phyloP scores from a whole-genome alignment of 2,888 invertebrate genomes.

The Drosophila anomelani region DNA sequence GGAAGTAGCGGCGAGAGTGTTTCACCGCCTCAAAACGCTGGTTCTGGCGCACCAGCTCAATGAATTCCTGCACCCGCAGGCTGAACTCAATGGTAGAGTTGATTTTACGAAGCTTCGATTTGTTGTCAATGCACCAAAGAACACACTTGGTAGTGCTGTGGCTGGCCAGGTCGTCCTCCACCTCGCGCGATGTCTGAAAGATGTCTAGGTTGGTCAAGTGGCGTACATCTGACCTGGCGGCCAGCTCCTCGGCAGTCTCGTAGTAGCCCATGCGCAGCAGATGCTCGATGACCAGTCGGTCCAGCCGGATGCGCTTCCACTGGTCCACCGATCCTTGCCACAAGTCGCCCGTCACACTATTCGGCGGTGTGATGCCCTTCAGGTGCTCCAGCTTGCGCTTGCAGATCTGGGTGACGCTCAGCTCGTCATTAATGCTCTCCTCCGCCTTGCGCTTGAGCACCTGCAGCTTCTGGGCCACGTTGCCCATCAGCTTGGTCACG shows the following conservation, averaged over 20 bases:
- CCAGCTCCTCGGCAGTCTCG: slow-evolving; percentile 95
- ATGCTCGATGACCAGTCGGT: slow-evolving; percentile 98
- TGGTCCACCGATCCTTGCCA: slow-evolving; percentile 83
- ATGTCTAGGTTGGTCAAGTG: slow-evolving; percentile 97
- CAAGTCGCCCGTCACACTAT: slow-evolving; percentile 75
- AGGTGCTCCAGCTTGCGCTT: slow-evolving; percentile 97
- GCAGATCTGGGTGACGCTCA: slow-evolving; percentile 95
- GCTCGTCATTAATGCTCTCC: slow-evolving; percentile 96
- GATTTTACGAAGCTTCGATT: slow-evolving; percentile 96
- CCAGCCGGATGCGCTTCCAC: slow-evolving; percentile 86
- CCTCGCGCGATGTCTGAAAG: slow-evolving; percentile 92
- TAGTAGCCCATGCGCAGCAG: slow-evolving; percentile 97
- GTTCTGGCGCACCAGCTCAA: slow-evolving; percentile 95
- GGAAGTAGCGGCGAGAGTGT: slow-evolving; percentile 97
- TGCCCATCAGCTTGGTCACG: slow-evolving; percentile 92
- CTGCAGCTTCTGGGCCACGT: slow-evolving; percentile 95
- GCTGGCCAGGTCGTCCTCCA: slow-evolving; percentile 93
- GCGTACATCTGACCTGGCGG: slow-evolving; percentile 91
- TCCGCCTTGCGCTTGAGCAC: slow-evolving; percentile 97
- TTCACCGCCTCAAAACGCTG: slow-evolving; percentile 95
- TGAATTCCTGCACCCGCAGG: slow-evolving; percentile 93
- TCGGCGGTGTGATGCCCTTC: slow-evolving; percentile 84
- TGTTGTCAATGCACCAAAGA: slow-evolving; percentile 98
- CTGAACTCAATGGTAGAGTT: slow-evolving; percentile 98
- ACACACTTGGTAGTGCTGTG: slow-evolving; percentile 95